Evolutionary conservation across 2,113 vertebrate genomes (phyloP), one percentile per base, ranked within the genome.

Genomic region (Scopus umbretta): DNA sequence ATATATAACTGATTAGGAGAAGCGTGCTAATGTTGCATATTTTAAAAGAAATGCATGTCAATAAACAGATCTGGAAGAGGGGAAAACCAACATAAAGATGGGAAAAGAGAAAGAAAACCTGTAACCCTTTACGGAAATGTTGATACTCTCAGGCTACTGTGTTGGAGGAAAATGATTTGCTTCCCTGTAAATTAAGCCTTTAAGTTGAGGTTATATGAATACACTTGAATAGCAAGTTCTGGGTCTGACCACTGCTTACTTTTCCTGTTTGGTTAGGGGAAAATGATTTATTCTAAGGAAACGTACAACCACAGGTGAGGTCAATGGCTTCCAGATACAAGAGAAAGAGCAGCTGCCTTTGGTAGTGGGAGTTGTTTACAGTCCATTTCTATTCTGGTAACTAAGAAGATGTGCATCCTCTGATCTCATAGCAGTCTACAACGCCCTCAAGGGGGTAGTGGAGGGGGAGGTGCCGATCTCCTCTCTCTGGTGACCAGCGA

Each of bases 181-280:
- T 87, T 89, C n/a, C 32, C 27, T 81, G 25, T 84, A 62, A 79
- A 79, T 86, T 78, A 85, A 89, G 55, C 23, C 9, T 87, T 91
- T 30, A 70, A 32, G 10, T 8, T 83, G 27, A 62, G 27, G 19
- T 74, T 15, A n/a, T 67, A 36, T 7, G 5, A 81, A 65, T 61
- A 36, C 2, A 26, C 87, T 82, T 63, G 21, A 68, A 34, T 79
- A 65, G 4, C 67, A 45, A 65, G 30, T 36, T 53, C n/a, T 83
- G 42, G 18, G 16, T 52, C 56, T 75, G 47, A 52, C 38, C 7
- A 45, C 15, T 6, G 8, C 20, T 63, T 75, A 7, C 36, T 82
- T 94, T 38, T 30, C 23, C 18, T 61, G 2, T 76, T 92, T 68
- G 27, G 12, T 34, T 56, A 25, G 11, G 38, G 43, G 9, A 49